Evolutionary conservation across 2,888 invertebrate species (phyloP), one percentile per base, ranked within the genome.

Genomic region (Unio pictorum): DNA sequence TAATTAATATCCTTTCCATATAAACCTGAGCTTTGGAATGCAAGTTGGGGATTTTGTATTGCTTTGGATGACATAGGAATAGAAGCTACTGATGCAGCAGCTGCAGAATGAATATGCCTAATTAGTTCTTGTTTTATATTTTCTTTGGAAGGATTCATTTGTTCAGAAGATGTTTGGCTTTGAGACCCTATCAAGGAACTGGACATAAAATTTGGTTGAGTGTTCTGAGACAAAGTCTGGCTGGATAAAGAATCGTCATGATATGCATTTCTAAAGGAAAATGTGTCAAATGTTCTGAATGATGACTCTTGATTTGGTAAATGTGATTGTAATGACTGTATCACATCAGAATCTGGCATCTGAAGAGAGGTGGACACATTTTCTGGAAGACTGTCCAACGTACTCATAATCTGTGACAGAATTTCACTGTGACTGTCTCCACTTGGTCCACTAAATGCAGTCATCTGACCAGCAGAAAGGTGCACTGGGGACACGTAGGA

Each of bases 1-100:
- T 45, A 45, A 45, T 45, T 45, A 45, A 45, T 45, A 45, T 45
- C 45, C 45, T 45, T 45, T 45, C 45, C 45, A 45, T 45, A 45
- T 45, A 45, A 11, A 45, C 45, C 45, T 20, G 68, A 60, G 8
- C 61, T 73, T 62, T 80, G 80, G 70, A 80, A 76, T 72, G 75
- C 73, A 71, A 76, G 80, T 66, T 74, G 78, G 61, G 72, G 68
- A 59, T 68, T 68, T 61, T 71, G 69, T 68, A 72, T 72, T 73
- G 78, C 81, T 71, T 81, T 72, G 45, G 78, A 78, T 66, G 76
- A 74, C 58, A 74, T 75, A 54, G 80, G 76, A 65, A 76, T 82
- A 63, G 80, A 78, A 65, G 73, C 67, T 63, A 75, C 45, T 45
- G 45, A 45, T 45, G 45, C 45, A 45, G 45, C 15, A 45, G 45